Evolutionary conservation across 2,888 invertebrate species (phyloP), one percentile per base, ranked within the genome.

Genomic region (Agonum fuliginosum): DNA sequence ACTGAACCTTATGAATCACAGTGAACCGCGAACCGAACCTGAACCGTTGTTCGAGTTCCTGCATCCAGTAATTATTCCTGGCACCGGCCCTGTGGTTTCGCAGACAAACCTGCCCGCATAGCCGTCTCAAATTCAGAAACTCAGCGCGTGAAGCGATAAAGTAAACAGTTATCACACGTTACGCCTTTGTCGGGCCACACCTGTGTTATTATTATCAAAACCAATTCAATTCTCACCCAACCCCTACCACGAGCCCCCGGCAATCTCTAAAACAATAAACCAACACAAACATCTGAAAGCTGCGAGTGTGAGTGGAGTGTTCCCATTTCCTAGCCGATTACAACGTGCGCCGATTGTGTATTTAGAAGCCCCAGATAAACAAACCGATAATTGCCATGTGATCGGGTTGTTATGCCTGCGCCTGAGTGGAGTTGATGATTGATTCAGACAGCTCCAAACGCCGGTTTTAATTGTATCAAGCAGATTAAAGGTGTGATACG

Each of bases 221-320:
- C 51, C 75, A 75, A 75, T 75, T 75, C 48, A 75, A 67, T 75
- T 75, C 74, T 54, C 22, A 37, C 54, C 12, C n/a, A n/a, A n/a
- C n/a, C n/a, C n/a, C n/a, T n/a, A n/a, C 48, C 67, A 12, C 20
- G 46, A 24, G 27, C 70, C 24, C 17, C 51, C 20, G 43, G 27
- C 67, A 65, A 67, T 67, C 75, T 65, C 75, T 75, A 75, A 75
- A 75, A 75, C 75, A 75, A 75, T 75, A 75, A 75, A 75, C 75
- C 67, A 67, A 67, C 75, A 67, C 67, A 75, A 75, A 75, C 75
- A 75, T 67, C 67, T 75, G 75, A 67, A 48, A 67, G 46, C 54
- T 27, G 12, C 46, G 46, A 8, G 67, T 37, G 37, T 24, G 69
- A n/a, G 22, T 20, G n/a, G 70, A 43, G 37, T 17, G 48, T 75